Evolutionary conservation across 1,140 invertebrate species (phyloP), one percentile per base, ranked within the genome.

Genomic region (Brachionus sp.): DNA sequence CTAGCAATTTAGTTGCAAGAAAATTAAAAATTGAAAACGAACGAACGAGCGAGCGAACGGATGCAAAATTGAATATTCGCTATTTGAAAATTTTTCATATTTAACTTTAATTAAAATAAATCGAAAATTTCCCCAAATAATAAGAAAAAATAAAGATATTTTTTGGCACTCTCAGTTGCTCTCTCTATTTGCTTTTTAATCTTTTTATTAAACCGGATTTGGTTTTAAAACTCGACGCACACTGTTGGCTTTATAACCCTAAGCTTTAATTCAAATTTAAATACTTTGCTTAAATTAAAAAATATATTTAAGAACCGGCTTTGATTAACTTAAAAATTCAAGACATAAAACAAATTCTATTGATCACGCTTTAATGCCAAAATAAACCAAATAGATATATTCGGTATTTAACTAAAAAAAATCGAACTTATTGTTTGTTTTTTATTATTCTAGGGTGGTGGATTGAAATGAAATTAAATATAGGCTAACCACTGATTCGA

Each of bases 101-200:
- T 66, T 66, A 66, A 66, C 64, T 66, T 66, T 66, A 66, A 66
- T 66, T 66, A 66, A 66, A 66, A 66, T 66, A 66, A 66, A 66
- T 66, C 29, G 64, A 66, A 66, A 66, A 66, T 35, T 66, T 66
- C 29, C 13, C 33, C 29, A 29, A 29, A 29, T 29, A 29, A 33
- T 23, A 33, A 23, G 64, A 37, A 66, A 37, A n/a, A 33, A 66
- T 23, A 33, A 33, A 66, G 64, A 66, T 66, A 33, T 66, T 37
- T 66, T 10, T 35, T 25, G 19, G 50, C 50, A 23, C 64, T 33
- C 64, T 66, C 64, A 10, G 10, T 46, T n/a, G 10, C 5, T 46
- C 12, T 66, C 29, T 29, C n/a, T 66, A 13, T 37, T 33, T 66
- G 64, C 64, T 66, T 33, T 66, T 66, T 66, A 66, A 66, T 66